Evolutionary conservation across 1,140 invertebrate species (phyloP).

Genomic region (Leptinotarsa texana): DNA sequence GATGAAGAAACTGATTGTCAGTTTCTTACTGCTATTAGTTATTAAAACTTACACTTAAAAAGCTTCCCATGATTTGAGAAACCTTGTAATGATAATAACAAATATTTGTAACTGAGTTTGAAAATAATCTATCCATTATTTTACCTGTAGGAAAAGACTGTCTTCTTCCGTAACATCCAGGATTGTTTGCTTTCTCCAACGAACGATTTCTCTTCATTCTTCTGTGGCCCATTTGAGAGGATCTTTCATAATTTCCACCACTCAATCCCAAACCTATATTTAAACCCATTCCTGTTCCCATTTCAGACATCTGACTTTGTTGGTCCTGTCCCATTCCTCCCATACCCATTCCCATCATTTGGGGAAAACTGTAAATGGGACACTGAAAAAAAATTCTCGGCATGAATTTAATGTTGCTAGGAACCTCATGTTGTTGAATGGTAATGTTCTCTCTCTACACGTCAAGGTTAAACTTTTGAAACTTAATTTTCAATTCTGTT

Average conservation of each 20-base stretch:
- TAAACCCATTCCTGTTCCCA: background rate
- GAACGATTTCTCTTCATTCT: background rate
- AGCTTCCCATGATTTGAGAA: too few species aligned
- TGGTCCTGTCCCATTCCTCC: background rate
- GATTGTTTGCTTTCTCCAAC: background rate
- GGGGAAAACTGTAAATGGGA: background rate
- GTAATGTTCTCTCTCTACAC: too few species aligned
- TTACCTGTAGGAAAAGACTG: background rate
- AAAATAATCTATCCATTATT: too few species aligned
- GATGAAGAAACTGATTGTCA: too few species aligned
- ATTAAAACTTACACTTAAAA: too few species aligned
- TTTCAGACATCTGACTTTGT: background rate
- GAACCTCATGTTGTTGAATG: too few species aligned
- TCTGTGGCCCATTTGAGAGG: background rate
- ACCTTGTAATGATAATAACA: too few species aligned
- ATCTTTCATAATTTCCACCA: background rate
- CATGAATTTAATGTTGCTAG: too few species aligned
- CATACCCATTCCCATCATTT: background rate
- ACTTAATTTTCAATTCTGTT: too few species aligned
- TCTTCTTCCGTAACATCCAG: constrained; percentile 2
- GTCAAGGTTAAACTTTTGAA: fast-evolving
- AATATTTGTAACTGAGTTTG: too few species aligned
- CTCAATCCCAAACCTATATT: background rate
- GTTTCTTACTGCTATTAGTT: too few species aligned
- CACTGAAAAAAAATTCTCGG: too few species aligned